Evolutionary conservation across 2,797 vertebrate species (phyloP).

Genomic region (Loriculus beryllinus): DNA sequence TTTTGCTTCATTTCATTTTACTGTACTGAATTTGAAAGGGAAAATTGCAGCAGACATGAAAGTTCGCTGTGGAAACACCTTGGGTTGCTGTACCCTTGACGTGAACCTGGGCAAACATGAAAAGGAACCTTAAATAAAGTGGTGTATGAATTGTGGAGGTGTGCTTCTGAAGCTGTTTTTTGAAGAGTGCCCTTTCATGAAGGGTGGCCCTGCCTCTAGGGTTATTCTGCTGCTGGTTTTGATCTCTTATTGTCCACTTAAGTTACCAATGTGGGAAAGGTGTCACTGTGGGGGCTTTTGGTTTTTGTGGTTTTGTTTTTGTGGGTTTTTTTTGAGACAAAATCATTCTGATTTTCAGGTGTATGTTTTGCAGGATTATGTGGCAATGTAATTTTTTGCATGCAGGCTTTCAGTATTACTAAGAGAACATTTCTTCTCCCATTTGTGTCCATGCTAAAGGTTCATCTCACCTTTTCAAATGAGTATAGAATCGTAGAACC

Average conservation of each 20-base stretch:
- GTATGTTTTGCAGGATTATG: background rate
- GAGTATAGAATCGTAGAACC: background rate
- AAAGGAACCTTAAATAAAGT: constrained; percentile 39
- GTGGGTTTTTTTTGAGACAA: background rate
- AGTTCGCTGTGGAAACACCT: constrained; percentile 47
- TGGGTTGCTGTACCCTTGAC: constrained; percentile 23
- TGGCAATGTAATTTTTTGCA: background rate
- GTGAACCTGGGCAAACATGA: constrained; percentile 30
- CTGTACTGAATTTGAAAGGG: constrained; percentile 59
- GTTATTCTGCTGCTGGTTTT: constrained; percentile 7
- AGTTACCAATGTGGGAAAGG: background rate
- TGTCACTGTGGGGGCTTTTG: background rate
- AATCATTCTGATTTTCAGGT: background rate
- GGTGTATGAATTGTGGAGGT: constrained; percentile 15
- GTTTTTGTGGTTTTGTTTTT: background rate
- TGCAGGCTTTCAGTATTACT: background rate
- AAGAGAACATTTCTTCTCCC: background rate
- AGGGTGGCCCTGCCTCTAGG: background rate
- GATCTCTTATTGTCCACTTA: background rate
- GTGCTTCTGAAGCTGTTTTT: constrained; percentile 32
- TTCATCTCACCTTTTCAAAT: background rate
- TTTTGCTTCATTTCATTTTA: constrained; percentile 66
- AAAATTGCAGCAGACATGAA: constrained; percentile 44
- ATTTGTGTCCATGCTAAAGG: background rate
- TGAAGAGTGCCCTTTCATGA: constrained; percentile 15